Percentiles rank a stretch among this genome's conserved stretches.
phyloP scores from a whole-genome alignment of 2,113 vertebrate genomes.

The Chloropsis cyanopogon region DNA sequence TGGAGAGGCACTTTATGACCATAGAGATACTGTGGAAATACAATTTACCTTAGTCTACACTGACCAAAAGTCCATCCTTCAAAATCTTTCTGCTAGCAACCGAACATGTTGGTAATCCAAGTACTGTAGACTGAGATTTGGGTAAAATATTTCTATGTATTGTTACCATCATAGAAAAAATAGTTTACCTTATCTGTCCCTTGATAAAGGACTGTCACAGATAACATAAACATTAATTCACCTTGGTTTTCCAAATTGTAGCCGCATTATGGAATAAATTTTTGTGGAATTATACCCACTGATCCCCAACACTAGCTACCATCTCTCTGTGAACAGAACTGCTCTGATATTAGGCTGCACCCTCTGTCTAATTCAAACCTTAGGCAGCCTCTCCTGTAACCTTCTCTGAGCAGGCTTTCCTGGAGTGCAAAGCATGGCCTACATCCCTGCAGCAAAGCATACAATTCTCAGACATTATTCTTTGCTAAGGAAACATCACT shows the following conservation, averaged over 20 bases:
- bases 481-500: background rate
- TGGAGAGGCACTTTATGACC: background rate
- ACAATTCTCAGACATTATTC: background rate
- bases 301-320: background rate
- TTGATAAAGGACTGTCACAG: background rate
- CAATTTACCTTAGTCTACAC: background rate
- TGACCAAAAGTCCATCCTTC: background rate
- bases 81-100: background rate
- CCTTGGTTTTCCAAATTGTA: fast-evolving
- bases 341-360: background rate
- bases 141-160: background rate
- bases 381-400: background rate
- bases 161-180: background rate
- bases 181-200: background rate
- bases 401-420: background rate
- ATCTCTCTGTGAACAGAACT: background rate
- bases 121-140: background rate
- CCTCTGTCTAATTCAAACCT: background rate
- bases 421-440: background rate
- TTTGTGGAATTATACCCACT: background rate
- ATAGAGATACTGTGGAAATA: background rate
- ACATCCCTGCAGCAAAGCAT: background rate
- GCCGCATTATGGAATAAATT: background rate
- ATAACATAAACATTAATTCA: background rate
- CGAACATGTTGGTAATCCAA: background rate